Percentiles rank a stretch among this genome's conserved stretches.
phyloP scores from a whole-genome alignment of 1,140 invertebrate species.

The Ephestia elutella region DNA sequence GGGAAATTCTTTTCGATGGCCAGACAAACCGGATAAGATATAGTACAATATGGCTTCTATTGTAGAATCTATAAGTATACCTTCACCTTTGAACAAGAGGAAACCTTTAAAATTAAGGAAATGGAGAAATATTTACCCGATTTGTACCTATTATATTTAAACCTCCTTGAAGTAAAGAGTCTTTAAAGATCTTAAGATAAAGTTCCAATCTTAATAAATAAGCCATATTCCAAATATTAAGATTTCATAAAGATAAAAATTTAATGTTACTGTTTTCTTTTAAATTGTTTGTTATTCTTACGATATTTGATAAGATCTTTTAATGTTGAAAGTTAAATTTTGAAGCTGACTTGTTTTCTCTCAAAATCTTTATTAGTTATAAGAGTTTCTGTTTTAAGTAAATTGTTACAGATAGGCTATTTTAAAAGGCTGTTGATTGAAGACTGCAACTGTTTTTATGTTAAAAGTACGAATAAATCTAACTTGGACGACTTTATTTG shows the following conservation, averaged over 20 bases:
- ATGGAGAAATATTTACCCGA: slow-evolving; percentile 17
- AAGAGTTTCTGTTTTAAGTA: background rate
- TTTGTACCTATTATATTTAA: slow-evolving; percentile 7
- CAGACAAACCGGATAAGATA: slow-evolving; percentile 16
- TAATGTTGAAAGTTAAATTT: slow-evolving; percentile 1
- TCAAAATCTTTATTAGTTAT: background rate
- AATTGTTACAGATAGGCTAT: too few species aligned
- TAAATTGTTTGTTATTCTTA: too few species aligned
- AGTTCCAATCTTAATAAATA: slow-evolving; percentile 4
- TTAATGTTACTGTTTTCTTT: too few species aligned
- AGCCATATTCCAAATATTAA: background rate
- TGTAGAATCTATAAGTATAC: background rate
- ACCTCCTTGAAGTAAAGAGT: background rate
- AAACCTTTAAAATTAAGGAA: slow-evolving; percentile 15
- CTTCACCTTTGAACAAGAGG: slow-evolving; percentile 10
- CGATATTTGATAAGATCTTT: too few species aligned
- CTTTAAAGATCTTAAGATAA: background rate
- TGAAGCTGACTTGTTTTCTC: slow-evolving; percentile 6
- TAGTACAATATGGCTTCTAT: slow-evolving; percentile 12
- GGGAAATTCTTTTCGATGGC: slow-evolving; percentile 17
- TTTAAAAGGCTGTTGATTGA: too few species aligned
- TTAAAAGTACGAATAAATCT: too few species aligned
- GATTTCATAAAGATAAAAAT: background rate
- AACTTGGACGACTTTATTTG: too few species aligned
- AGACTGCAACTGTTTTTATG: too few species aligned